Base-by-base conservation (phyloP, 2,113 vertebrate species). In the Nycticryphes semicollaris region DNA sequence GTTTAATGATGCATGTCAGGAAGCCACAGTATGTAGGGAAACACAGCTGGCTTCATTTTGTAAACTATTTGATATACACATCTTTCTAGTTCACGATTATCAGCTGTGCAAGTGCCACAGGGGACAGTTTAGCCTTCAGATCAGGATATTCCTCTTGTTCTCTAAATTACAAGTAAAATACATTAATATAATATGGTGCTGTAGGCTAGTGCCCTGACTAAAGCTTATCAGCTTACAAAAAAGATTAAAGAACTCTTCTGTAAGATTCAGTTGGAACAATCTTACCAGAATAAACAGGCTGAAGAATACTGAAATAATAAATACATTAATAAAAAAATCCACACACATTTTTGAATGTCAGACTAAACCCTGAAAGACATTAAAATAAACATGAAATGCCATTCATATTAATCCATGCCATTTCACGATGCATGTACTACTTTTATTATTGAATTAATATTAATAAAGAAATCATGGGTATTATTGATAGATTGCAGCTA, bases 11-110 rank as follows among this genome's bases (percentile, higher is more conserved):
- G 99, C 99, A 97, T 99, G 99, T 99, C 99, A 99, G 99, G 99
- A 99, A 99, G 99, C 99, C 98, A 98, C 99, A 99, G 98, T 98
- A 98, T 99, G 99, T 98, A 99, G 98, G 99, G 98, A 99, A 99
- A 99, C 99, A 99, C 99, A 99, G 99, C 99, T 99, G 99, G 99
- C 99, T 99, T 99, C 99, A 99, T 99, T 99, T 99, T 99, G 99
- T 99, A 99, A 99, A 99, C 99, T 99, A 98, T 99, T 99, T 99
- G 98, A 99, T 99, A 99, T 98, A 99, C 99, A 99, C 99, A 99
- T 99, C 98, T 99, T 98, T 99, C 99, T 98, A 97, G 97, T 97
- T 98, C 98, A 97, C 98, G 98, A 99, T 98, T 98, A 99, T 99
- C 99, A 99, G 99, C 99, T 99, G 98, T 98, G 98, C 98, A 97